Conservation (phyloP, 1,140 invertebrate species). For the Drosophila parabipectinata region DNA sequence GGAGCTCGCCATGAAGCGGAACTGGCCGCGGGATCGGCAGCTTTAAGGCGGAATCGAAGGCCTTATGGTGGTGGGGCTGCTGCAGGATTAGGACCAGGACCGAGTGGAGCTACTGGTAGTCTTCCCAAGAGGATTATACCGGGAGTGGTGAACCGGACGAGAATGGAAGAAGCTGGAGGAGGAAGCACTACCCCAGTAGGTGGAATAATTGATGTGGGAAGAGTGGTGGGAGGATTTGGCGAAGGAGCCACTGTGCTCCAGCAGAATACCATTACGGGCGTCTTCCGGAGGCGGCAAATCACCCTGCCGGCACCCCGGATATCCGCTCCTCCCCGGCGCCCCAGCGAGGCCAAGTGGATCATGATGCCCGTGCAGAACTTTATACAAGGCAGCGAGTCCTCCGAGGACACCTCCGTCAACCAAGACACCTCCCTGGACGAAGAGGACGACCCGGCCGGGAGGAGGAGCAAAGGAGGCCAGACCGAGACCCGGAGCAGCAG, state of each 20-base stretch:
- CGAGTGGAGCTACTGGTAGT: not conserved
- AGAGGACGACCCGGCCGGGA: not conserved
- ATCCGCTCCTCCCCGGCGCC: not conserved
- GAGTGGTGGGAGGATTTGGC: not conserved
- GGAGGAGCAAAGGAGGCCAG: not conserved
- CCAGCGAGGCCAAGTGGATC: constrained; percentile 44
- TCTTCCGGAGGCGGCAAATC: not conserved
- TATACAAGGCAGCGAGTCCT: constrained; percentile 47
- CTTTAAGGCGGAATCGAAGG: not conserved
- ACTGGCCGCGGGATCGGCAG: not conserved
- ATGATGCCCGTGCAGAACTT: constrained; percentile 44
- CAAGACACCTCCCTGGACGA: not conserved
- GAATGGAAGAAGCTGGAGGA: no score
- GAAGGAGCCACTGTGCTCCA: not conserved
- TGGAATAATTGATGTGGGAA: no score
- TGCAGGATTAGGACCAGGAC: not conserved
- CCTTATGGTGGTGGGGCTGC: no score
- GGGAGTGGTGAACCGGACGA: not conserved
- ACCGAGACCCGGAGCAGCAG: not conserved
- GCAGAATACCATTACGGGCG: not conserved
- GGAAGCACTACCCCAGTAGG: no score
- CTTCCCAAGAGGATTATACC: not conserved
- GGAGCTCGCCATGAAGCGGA: no score
- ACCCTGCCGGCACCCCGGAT: not conserved
- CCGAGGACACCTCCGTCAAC: constrained; percentile 11